Evolutionary conservation across 1,140 invertebrate species (phyloP).

Genomic region (Ptiloglossa arizonensis): DNA sequence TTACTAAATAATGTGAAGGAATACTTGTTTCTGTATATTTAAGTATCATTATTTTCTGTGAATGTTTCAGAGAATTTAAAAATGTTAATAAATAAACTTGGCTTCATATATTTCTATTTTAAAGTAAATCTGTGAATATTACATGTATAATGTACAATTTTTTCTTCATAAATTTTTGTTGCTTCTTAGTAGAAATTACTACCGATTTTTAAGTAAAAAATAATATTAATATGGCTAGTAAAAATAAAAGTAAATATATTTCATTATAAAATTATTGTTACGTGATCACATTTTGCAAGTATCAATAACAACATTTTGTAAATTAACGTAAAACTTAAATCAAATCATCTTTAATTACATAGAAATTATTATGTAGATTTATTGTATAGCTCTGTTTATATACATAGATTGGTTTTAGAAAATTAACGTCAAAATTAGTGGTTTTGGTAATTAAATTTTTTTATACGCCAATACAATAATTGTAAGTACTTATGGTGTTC

Average conservation of each 20-base stretch:
- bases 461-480: constrained; percentile 54
- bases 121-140: neutral
- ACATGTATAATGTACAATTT: neutral
- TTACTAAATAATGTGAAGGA: neutral
- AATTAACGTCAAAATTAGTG: constrained; percentile 45
- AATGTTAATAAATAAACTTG: neutral
- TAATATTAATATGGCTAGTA: neutral
- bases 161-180: neutral
- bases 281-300: neutral
- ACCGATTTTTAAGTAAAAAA: neutral
- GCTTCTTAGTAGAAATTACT: neutral
- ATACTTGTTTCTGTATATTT: constrained; percentile 5
- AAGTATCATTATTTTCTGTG: neutral
- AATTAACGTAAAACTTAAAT: constrained; percentile 17
- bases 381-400: constrained; percentile 14
- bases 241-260: constrained; percentile 15
- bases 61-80: neutral
- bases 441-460: constrained; percentile 24
- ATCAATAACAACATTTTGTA: constrained; percentile 22
- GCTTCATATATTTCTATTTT: constrained; percentile 5
- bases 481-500: constrained; percentile 66
- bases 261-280: constrained; percentile 10
- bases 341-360: constrained; percentile 28
- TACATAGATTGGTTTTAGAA: constrained; percentile 34
- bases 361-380: constrained; percentile 32